These are phyloP conservation scores for Lathamus discolor DNA, from an alignment of 2,113 vertebrate genomes.

Conservation along the genomic window DNA sequence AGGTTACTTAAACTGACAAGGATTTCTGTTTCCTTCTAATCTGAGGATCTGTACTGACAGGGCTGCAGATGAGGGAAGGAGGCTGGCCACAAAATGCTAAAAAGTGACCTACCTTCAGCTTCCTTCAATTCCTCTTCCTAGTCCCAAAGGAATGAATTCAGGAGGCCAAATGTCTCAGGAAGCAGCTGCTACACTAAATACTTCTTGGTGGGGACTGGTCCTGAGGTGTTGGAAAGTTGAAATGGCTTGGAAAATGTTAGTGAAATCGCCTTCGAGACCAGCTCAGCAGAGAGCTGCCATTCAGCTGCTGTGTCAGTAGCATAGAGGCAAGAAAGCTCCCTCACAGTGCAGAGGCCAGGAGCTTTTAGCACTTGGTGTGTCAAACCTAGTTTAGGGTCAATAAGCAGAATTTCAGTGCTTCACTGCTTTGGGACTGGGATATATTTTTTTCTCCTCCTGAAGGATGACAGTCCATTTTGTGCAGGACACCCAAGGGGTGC, in stretches of 20 bases:
- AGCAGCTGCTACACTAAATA: slow-evolving; percentile 54
- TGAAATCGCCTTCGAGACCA: neutral
- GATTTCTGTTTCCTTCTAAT: neutral
- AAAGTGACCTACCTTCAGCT: neutral
- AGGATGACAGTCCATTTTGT: neutral
- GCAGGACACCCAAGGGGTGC: rapidly evolving
- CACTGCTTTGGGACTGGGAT: neutral
- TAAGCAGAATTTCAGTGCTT: neutral
- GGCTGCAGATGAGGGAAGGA: neutral
- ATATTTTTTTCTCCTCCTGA: neutral
- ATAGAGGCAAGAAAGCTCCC: neutral
- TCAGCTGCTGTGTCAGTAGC: neutral
- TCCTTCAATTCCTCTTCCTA: neutral
- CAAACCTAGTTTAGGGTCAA: neutral
- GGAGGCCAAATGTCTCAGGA: slow-evolving; percentile 52
- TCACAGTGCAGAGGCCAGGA: neutral
- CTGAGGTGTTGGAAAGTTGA: neutral
- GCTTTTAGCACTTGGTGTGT: neutral
- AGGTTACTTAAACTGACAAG: neutral
- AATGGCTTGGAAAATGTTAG: slow-evolving; percentile 17
- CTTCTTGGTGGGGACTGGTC: neutral
- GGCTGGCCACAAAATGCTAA: neutral
- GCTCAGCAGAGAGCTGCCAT: neutral
- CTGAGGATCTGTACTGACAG: neutral
- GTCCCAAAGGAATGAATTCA: slow-evolving; percentile 32